phyloP scores from a whole-genome alignment of 1,140 invertebrate species.

The Dreissena polymorpha region DNA sequence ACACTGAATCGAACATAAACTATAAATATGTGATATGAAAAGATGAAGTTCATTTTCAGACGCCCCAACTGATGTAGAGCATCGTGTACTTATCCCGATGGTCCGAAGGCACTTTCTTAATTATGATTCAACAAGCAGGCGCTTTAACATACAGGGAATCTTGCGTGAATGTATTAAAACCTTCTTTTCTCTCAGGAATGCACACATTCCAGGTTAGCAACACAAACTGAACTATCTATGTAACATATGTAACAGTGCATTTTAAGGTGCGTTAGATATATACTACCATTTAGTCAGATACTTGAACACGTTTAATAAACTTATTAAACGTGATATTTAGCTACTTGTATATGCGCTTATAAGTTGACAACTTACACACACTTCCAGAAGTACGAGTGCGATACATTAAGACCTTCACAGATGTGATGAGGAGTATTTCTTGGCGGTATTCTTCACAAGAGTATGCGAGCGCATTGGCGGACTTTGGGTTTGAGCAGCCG shows the following conservation, averaged over 20 bases:
- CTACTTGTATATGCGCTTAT: no score
- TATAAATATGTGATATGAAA: no score
- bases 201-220: conserved; percentile 30
- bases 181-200: conserved; percentile 25
- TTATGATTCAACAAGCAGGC: conserved; percentile 10
- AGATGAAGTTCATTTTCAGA: background rate
- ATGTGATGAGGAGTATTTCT: conserved; percentile 27
- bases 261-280: no score
- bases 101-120: conserved; percentile 21
- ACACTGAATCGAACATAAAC: no score
- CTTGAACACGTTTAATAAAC: no score
- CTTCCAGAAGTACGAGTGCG: conserved; percentile 25
- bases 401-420: conserved; percentile 35
- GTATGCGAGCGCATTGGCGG: conserved; percentile 23
- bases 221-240: background rate
- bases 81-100: conserved; percentile 14
- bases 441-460: conserved; percentile 3
- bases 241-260: no score
- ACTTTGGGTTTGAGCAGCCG: conserved; percentile 30
- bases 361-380: no score
- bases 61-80: conserved; percentile 14
- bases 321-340: no score
- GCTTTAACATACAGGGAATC: conserved; percentile 48
- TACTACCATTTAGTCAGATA: no score
- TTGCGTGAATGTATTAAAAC: conserved; percentile 27